These are phyloP conservation scores for Sparus aurata DNA, from an alignment of 2,797 vertebrate genomes.

Conservation along the genomic window DNA sequence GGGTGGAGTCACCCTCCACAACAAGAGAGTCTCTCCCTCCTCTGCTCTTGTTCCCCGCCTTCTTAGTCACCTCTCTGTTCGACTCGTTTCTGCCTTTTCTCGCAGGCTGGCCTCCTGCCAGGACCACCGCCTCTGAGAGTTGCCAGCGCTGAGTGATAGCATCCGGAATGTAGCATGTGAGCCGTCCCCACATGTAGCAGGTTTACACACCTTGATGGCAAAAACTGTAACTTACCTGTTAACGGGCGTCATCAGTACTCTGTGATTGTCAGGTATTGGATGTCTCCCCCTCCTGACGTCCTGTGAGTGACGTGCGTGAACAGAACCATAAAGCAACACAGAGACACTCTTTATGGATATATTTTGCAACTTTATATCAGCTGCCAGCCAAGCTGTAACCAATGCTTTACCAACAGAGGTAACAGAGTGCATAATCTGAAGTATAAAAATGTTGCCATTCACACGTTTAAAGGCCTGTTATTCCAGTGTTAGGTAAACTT, in stretches of 20 bases:
- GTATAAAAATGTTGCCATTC: neutral
- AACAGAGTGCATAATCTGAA: too few species aligned
- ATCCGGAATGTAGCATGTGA: neutral
- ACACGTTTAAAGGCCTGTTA: neutral
- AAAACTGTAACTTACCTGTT: slow-evolving; percentile 14
- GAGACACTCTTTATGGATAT: neutral
- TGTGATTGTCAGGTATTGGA: neutral
- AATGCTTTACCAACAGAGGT: neutral
- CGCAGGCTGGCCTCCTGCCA: neutral
- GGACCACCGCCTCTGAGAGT: neutral
- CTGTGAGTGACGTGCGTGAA: neutral
- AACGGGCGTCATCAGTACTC: neutral
- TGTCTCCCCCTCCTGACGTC: neutral
- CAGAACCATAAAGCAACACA: neutral
- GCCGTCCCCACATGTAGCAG: neutral
- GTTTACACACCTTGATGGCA: slow-evolving; percentile 7
- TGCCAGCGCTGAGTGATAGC: neutral
- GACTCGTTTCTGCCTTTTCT: slow-evolving; percentile 32
- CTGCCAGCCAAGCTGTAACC: neutral
- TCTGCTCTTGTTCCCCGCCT: slow-evolving; percentile 26
- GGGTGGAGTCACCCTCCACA: slow-evolving; percentile 46
- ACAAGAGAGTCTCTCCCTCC: slow-evolving; percentile 2
- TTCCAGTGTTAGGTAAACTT: neutral
- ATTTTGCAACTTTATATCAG: neutral
- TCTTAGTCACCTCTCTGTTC: slow-evolving; percentile 32